These are phyloP conservation scores for Phainopepla nitens DNA, from an alignment of 2,113 vertebrate genomes.

Conservation along the genomic window DNA sequence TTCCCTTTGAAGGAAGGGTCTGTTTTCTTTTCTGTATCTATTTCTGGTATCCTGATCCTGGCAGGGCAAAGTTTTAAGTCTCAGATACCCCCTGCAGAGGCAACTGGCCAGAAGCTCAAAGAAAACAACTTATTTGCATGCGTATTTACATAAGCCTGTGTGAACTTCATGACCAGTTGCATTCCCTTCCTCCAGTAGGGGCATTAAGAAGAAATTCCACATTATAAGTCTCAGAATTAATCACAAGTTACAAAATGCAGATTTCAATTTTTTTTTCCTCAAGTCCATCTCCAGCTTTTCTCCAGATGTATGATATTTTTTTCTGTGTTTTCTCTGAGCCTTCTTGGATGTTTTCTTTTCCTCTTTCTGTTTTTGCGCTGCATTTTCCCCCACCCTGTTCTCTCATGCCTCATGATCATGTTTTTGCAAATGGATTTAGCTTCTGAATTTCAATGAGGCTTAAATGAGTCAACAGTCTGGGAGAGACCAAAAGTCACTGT, in stretches of 20 bases:
- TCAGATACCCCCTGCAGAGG: constrained; percentile 15
- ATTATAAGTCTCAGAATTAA: constrained; percentile 50
- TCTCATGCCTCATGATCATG: neutral
- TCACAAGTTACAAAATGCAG: neutral
- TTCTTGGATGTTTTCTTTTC: constrained; percentile 2
- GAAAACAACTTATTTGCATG: constrained; percentile 56
- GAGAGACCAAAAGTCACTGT: constrained; percentile 23
- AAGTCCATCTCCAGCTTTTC: neutral
- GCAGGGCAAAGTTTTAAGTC: neutral
- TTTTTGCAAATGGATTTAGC: constrained; percentile 14
- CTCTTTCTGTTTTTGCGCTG: neutral
- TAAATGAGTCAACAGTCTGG: constrained; percentile 19
- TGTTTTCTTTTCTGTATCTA: neutral
- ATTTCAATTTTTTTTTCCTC: neutral
- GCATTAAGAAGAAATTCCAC: constrained; percentile 40
- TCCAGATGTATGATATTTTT: neutral
- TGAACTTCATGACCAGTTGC: constrained; percentile 57
- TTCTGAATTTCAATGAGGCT: constrained; percentile 42
- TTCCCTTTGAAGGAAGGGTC: neutral
- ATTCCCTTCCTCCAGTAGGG: constrained; percentile 34
- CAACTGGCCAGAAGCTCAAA: constrained; percentile 42
- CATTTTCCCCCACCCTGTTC: neutral
- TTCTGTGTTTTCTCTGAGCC: neutral
- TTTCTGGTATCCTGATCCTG: neutral
- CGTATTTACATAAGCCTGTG: constrained; percentile 46